Conservation (phyloP, 2,888 invertebrate species). For the Osmoderma eremita region DNA sequence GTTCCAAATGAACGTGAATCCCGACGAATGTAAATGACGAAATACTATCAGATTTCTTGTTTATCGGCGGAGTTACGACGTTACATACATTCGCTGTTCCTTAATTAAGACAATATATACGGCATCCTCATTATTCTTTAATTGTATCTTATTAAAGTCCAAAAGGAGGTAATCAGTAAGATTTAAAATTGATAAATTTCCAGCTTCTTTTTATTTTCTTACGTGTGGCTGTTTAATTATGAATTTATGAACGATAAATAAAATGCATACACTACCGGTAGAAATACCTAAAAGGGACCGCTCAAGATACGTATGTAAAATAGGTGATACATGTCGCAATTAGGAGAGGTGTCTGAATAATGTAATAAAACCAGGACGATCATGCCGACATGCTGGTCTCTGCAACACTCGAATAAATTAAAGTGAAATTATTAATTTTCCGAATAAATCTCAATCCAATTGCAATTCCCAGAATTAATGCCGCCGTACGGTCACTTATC, state of each 20-base stretch:
- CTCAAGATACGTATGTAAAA: slow-evolving; percentile 24
- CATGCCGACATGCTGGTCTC: not conserved
- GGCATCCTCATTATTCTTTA: not conserved
- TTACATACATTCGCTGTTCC: not conserved
- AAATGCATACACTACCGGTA: not conserved
- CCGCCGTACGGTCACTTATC: slow-evolving; percentile 13
- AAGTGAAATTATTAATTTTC: slow-evolving; percentile 26
- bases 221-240: not conserved
- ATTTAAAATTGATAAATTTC: slow-evolving; percentile 4
- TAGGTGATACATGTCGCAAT: slow-evolving; percentile 14
- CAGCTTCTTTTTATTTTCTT: not conserved
- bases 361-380: slow-evolving; percentile 3
- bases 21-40: slow-evolving; percentile 1
- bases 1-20: slow-evolving; percentile 7
- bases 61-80: too few relatives aligned
- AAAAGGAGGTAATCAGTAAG: not conserved
- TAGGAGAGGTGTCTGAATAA: slow-evolving; percentile 22
- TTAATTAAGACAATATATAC: too few relatives aligned
- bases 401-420: slow-evolving; percentile 13
- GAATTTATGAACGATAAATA: slow-evolving; percentile 5
- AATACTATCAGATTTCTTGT: not conserved
- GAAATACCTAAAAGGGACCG: slow-evolving; percentile 9
- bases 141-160: not conserved
- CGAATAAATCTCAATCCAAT: slow-evolving; percentile 24
- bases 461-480: slow-evolving; percentile 15